Conservation (phyloP, 2,797 vertebrate species). For the Sternotherus odoratus region DNA sequence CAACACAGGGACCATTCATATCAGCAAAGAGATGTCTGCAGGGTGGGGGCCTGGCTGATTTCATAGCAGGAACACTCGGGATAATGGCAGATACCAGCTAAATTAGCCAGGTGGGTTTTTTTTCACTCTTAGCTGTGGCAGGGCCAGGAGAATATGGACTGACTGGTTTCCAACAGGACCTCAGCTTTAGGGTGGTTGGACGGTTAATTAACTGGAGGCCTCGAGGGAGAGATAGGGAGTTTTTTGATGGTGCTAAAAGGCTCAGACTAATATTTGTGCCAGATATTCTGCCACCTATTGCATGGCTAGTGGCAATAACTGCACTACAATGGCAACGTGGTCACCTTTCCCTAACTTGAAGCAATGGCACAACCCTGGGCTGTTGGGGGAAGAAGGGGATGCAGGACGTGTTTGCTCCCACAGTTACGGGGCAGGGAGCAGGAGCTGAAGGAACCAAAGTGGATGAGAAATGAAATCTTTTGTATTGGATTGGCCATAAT, state of each 20-base stretch:
- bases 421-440: no score
- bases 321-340: no score
- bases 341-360: no score
- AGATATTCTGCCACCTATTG: no score
- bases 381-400: no score
- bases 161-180: neutral
- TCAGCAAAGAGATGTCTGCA: neutral
- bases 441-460: no score
- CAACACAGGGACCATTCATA: neutral
- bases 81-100: neutral
- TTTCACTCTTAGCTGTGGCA: neutral
- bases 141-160: neutral
- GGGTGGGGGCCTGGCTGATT: neutral
- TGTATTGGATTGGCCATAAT: no score
- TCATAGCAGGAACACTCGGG: neutral
- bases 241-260: neutral
- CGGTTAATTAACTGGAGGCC: neutral
- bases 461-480: no score
- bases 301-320: no score
- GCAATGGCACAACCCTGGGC: no score
- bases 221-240: neutral
- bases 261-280: no score
- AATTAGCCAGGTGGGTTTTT: neutral
- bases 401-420: no score
- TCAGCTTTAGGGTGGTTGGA: neutral